Conservation (phyloP, 2,797 vertebrate genomes). For the Helostoma temminkii region DNA sequence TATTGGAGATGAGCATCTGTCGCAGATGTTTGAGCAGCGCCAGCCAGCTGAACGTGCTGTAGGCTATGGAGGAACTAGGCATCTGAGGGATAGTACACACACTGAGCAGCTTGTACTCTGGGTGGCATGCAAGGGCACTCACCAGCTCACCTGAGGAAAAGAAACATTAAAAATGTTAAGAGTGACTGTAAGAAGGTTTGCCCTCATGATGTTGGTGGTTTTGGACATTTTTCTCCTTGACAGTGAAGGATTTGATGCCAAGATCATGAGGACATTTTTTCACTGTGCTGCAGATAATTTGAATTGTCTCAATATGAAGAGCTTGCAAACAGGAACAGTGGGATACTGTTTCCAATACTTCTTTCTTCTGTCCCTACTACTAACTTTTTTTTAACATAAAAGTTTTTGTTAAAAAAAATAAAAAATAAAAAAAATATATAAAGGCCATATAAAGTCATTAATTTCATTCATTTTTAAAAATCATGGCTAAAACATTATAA, state of each 20-base stretch:
- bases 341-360: no score
- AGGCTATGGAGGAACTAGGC: conserved; percentile 88
- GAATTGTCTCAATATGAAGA: not conserved
- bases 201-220: not conserved
- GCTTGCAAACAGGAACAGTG: not conserved
- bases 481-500: no score
- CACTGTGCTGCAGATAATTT: not conserved
- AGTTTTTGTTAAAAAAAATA: no score
- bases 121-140: conserved; percentile 90
- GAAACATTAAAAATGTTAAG: not conserved
- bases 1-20: conserved; percentile 95
- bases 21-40: conserved; percentile 93
- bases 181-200: not conserved
- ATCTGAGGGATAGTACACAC: conserved; percentile 93
- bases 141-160: conserved; percentile 89
- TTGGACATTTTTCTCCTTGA: not conserved
- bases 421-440: no score
- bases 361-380: no score
- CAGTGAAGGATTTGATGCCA: not conserved
- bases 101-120: conserved; percentile 94
- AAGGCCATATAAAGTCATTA: no score
- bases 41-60: conserved; percentile 92
- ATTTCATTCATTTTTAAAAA: no score
- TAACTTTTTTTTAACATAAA: no score
- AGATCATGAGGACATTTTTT: not conserved